Evolutionary conservation across 2,113 vertebrate species (phyloP), one percentile per base, ranked within the genome.

Genomic region (Oryzias javanicus): DNA sequence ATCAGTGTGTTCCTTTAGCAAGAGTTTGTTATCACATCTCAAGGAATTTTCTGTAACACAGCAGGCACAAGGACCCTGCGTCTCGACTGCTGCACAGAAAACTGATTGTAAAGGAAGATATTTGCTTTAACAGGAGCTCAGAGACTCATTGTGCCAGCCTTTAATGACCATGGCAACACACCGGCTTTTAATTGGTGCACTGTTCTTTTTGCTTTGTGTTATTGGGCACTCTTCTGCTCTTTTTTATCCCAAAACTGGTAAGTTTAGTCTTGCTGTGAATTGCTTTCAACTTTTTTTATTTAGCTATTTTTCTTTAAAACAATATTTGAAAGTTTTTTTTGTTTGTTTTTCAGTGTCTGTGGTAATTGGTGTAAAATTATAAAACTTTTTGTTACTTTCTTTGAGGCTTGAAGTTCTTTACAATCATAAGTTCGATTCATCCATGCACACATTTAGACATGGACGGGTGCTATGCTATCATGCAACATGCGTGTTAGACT

Each of bases 41-140:
- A 35, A 35, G 35, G 35, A 10, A 3, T 35, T 35, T 29, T 35
- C 2, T 35, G 35, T 35, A 35, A 35, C 19, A 1, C 51, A 22
- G 42, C 85, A 63, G 71, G 81, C 79, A 76, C 65, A 29, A 54
- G 81, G 84, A 87, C 83, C 83, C 79, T 68, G 75, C 53, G 10
- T 49, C 19, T 35, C 67, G 42, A 40, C 22, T 4, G 27, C 51
- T 52, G 59, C 42, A 55, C 64, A 60, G 55, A 17, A 54, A 64
- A 14, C 42, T 67, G 64, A 49, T 67, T 65, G 35, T 72, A 19
- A 42, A 10, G 57, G 66, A 35, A 25, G 18, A 55, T 46, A 70
- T 72, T 64, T 65, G 48, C 74, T 47, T 76, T 41, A 47, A 78
- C 49, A 60, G 66, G 55, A 59, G 48, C 4, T 59, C 64, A 83